Evolutionary conservation across 1,140 invertebrate species (phyloP), one percentile per base, ranked within the genome.

Genomic region (Cotesia vestalis): DNA sequence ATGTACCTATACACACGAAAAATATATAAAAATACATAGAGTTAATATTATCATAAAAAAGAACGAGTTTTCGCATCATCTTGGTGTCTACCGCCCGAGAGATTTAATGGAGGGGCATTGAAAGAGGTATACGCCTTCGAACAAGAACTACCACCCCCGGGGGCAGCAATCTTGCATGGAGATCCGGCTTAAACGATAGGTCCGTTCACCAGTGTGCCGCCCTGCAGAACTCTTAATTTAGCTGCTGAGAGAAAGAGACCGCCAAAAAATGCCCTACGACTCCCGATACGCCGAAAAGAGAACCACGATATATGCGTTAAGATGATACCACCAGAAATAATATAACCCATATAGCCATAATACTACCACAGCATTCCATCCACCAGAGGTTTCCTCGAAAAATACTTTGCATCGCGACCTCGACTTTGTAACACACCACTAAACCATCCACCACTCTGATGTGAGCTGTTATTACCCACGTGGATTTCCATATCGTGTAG

Each of bases 181-280:
- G 83, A 86, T 86, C 84, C 83, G 78, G 77, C 81, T 86, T 86
- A 86, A 86, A 86, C 85, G 84, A 86, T 86, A 86, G 85, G 84
- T 83, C 81, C 82, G 82, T 81, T 78, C 81, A 81, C 78, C 78
- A 81, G 79, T 78, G 78, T 71, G 57, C 64, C 82, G 83, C 83
- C 84, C 82, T 83, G 73, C 75, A 76, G 34, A 82, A 85, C 84
- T 84, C 83, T 85, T 84, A 84, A 85, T 84, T 82, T 85, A 46
- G 40, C 40, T 46, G 40, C 75, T 79, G 78, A 77, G 51, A 64
- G 62, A 52, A 61, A 77, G 59, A 60, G 69, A 72, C 71, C 73
- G 40, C 4, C 9, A 34, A 51, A 40, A 35, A 59, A 59, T 66
- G 72, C 70, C 27, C 63, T 14, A 70, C 66, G 60, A 53, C 70